Base-by-base conservation (phyloP, 2,888 invertebrate species). In the Ernsta delagoae region DNA sequence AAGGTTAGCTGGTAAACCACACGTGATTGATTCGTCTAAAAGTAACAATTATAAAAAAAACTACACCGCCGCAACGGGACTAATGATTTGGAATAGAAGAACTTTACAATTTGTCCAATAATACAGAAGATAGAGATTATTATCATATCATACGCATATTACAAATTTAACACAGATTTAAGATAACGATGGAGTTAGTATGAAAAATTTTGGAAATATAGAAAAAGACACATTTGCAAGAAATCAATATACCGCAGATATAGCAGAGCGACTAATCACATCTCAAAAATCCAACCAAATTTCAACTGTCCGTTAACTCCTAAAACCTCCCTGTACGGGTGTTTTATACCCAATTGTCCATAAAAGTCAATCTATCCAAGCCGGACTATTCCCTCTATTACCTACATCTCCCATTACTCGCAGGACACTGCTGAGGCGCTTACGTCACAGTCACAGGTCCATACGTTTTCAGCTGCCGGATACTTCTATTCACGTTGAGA, bases 381-480 rank as follows among this genome's bases (percentile, higher is more conserved):
- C 4, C 31, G 34, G 31, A 56, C 24, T 1, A 34, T 54, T 2
- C 3, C 53, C 53, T 11, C 24, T 11, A 34, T 34, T 54, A 54
- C 53, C 24, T 34, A 34, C 34, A 11, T 31, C 5, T 54, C 11
- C 11, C 54, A 54, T 34, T 9, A 54, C 54, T 31, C 11, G 11
- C 31, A 54, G 54, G 54, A 54, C 54, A 34, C n/a, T 7, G 34
- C n/a, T n/a, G 31, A 31, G 31, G 31, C 31, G 56, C n/a, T 34
- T 56, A 56, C 56, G n/a, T 56, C 56, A 34, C 56, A 56, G n/a
- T 56, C 56, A 34, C 56, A 56, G n/a, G 39, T 12, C 39, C 39
- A 39, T 39, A 59, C 57, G 34, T 39, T 59, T 59, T 59, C 57
- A 59, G 57, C 39, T 36, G 57, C 39, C 57, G 57, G 57, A 59